phyloP scores from a whole-genome alignment of 2,888 invertebrate genomes.

The Clanis bilineata region DNA sequence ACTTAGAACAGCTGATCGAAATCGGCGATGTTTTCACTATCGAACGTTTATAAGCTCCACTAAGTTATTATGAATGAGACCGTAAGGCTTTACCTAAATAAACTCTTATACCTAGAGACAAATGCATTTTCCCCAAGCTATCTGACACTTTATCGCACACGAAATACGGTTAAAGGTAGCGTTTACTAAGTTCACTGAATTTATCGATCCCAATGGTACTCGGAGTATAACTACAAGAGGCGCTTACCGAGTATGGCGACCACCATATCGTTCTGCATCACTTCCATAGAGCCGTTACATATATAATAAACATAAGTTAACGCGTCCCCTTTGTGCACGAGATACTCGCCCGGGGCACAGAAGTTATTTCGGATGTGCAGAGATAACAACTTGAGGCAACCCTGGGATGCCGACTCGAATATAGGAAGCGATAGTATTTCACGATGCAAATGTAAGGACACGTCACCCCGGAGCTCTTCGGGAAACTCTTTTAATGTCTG shows the following conservation, averaged over 20 bases:
- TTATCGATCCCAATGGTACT: neutral
- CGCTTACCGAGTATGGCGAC: conserved; percentile 96
- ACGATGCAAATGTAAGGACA: conserved; percentile 96
- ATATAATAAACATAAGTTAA: conserved; percentile 96
- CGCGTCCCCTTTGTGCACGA: conserved; percentile 97
- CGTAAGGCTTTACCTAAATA: neutral
- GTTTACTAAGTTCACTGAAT: neutral
- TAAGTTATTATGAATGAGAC: too few relatives aligned
- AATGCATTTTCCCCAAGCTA: neutral
- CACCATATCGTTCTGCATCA: conserved; percentile 97
- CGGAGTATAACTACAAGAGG: conserved; percentile 23
- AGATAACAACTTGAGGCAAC: conserved; percentile 95
- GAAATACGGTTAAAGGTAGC: neutral
- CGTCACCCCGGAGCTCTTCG: conserved; percentile 96
- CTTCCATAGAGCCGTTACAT: conserved; percentile 98
- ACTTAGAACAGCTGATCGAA: too few relatives aligned
- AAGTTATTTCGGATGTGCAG: conserved; percentile 96
- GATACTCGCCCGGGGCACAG: conserved; percentile 97
- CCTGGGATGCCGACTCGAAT: conserved; percentile 97
- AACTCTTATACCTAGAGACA: neutral
- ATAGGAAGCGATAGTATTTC: conserved; percentile 97
- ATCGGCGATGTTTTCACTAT: too few relatives aligned
- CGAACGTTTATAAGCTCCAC: too few relatives aligned
- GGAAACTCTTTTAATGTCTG: conserved; percentile 98
- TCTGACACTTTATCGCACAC: neutral